Conservation (phyloP, 2,113 vertebrate genomes). For the Aspiorhynchus laticeps region DNA sequence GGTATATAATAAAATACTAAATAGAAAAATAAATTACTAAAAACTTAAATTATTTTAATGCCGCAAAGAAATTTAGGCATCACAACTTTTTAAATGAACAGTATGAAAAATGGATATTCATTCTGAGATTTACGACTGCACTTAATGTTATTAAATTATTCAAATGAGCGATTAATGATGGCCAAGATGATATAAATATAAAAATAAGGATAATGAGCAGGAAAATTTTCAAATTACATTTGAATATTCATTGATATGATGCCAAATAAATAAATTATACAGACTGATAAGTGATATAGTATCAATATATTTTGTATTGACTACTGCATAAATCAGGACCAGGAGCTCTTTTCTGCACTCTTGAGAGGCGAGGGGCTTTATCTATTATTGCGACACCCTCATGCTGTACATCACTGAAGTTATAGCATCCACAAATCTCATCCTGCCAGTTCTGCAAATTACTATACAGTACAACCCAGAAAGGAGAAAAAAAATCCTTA, state of each 20-base stretch:
- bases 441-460: neutral
- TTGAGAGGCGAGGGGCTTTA: neutral
- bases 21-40: neutral
- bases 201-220: neutral
- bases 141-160: neutral
- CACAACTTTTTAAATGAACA: neutral
- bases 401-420: neutral
- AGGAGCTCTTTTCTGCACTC: neutral
- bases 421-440: constrained; percentile 17
- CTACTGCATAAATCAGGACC: constrained; percentile 9
- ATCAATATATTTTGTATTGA: neutral
- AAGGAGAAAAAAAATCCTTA: neutral
- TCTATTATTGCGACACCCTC: neutral
- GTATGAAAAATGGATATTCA: neutral
- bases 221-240: neutral
- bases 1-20: too few species aligned
- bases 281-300: neutral
- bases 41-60: neutral
- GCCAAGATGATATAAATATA: neutral
- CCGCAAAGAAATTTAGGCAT: neutral
- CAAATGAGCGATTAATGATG: neutral
- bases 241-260: neutral
- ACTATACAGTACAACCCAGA: neutral
- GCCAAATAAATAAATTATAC: neutral
- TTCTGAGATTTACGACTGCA: neutral